A percentile compares a stretch with the other conserved stretches of the same genome.
phyloP scores from a whole-genome alignment of 2,113 vertebrate genomes.

The Bubo scandiacus region DNA sequence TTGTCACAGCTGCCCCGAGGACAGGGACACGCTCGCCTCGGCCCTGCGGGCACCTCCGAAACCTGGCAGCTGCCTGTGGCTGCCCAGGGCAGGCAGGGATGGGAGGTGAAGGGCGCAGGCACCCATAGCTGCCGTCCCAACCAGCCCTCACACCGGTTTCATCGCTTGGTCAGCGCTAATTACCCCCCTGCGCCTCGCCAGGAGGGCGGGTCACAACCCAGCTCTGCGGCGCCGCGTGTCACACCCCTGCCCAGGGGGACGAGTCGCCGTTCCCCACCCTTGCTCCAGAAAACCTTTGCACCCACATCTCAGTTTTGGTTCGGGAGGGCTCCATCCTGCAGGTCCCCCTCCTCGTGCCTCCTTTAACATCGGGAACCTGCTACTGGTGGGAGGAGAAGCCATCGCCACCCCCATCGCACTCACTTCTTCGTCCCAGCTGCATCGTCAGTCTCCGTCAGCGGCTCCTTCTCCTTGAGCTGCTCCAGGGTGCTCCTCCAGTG shows the following conservation, averaged over 20 bases:
- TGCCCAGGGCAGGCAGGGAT: background rate
- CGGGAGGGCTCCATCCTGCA: background rate
- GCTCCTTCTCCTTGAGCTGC: too few species aligned
- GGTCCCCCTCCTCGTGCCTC: rapidly evolving
- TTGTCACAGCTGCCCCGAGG: too few species aligned
- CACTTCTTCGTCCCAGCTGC: conserved; percentile 79
- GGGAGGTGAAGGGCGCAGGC: background rate
- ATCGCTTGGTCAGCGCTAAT: rapidly evolving
- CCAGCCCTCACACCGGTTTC: background rate
- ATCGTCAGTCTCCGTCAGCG: conserved; percentile 20
- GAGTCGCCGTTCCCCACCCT: rapidly evolving
- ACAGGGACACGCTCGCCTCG: rapidly evolving
- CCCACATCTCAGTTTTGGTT: background rate
- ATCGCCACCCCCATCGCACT: background rate
- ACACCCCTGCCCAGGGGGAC: background rate
- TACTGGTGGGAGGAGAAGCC: background rate
- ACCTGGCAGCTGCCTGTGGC: background rate
- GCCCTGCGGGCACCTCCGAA: background rate
- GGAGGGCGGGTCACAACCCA: background rate
- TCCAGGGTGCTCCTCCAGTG: too few species aligned
- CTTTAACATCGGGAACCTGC: rapidly evolving
- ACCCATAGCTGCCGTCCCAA: background rate
- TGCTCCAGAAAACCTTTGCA: background rate
- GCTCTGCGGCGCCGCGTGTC: rapidly evolving
- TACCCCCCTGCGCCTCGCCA: background rate